Base-by-base conservation (phyloP, 2,888 invertebrate species). In the Onthophagus sagittarius region DNA sequence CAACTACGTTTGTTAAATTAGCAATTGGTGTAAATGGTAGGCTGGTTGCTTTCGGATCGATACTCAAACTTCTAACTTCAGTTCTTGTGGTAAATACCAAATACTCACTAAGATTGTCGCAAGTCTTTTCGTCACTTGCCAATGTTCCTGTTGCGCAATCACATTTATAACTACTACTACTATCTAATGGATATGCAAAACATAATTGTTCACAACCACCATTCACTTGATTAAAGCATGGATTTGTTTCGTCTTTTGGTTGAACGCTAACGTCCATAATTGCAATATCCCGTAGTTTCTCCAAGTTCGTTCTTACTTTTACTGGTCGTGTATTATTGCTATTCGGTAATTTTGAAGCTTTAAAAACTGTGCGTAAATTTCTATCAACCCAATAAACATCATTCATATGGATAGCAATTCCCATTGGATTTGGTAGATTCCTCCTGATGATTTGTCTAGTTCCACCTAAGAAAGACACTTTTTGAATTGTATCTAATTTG, bases 351-450 rank as follows among this genome's bases (percentile, higher is more conserved):
- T 95, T 95, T 0, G 93, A 92, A 0, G 94, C 92, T 83, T 92
- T 92, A 83, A 93, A 94, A 23, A 96, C 91, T 0, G 95, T 93
- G 79, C 93, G 92, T 3, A 98, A 86, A 84, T 97, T 98, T 73
- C 96, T 89, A 82, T 99, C 98, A 0, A 97, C 96, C 98, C 98
- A 99, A 83, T 94, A 98, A 0, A 99, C 93, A 77, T 92, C 92
- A 39, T 91, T 89, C 39, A 93, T 92, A 81, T 94, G 91, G 0
- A 98, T 89, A 0, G 97, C 95, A 32, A 98, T 91, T 11, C 97
- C 98, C 93, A 96, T 95, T 0, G 97, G 97, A 82, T 95, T 96
- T 0, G 98, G 97, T 13, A 97, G 86, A 82, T 97, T 95, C 1
- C 93, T 89, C 65, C 96, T 88, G 65, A 98, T 93, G 4, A 95